Evolutionary conservation across 2,888 invertebrate genomes (phyloP).

Genomic region (Hemicrepidius hirtus): DNA sequence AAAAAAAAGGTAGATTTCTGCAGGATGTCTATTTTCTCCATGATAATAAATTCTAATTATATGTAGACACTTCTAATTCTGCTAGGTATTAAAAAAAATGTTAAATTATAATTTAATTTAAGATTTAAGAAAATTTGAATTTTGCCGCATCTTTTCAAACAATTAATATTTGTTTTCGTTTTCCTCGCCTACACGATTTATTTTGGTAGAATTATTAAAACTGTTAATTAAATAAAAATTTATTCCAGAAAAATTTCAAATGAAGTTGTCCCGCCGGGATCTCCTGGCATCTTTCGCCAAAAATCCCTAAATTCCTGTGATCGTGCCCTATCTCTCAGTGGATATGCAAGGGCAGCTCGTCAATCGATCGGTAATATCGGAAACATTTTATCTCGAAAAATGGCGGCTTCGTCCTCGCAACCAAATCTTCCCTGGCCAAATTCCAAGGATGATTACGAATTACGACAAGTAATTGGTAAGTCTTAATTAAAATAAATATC

Average conservation of each 20-base stretch:
- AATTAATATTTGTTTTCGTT: too few species aligned
- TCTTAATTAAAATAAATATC: conserved; percentile 62
- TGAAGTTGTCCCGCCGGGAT: conserved; percentile 77
- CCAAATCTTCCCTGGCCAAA: conserved; percentile 85
- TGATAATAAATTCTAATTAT: too few species aligned
- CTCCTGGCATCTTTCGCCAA: conserved; percentile 77
- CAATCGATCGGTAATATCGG: conserved; percentile 72
- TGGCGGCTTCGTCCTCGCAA: conserved; percentile 75
- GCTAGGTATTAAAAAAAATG: too few species aligned
- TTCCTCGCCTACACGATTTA: too few species aligned
- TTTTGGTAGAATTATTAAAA: too few species aligned
- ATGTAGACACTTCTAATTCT: too few species aligned
- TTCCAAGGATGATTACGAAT: conserved; percentile 92
- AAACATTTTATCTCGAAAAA: conserved; percentile 77
- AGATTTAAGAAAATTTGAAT: too few species aligned
- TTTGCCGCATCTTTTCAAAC: too few species aligned
- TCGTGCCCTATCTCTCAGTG: conserved; percentile 69
- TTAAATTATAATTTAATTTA: too few species aligned
- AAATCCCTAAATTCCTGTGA: conserved; percentile 72
- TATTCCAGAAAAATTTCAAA: conserved; percentile 76
- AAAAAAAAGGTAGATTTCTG: too few species aligned
- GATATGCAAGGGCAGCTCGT: conserved; percentile 70
- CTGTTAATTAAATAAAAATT: not conserved
- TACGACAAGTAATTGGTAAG: conserved; percentile 94
- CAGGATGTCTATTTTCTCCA: too few species aligned